Base-by-base conservation (phyloP, 1,140 invertebrate species). In the Eupeodes corollae region DNA sequence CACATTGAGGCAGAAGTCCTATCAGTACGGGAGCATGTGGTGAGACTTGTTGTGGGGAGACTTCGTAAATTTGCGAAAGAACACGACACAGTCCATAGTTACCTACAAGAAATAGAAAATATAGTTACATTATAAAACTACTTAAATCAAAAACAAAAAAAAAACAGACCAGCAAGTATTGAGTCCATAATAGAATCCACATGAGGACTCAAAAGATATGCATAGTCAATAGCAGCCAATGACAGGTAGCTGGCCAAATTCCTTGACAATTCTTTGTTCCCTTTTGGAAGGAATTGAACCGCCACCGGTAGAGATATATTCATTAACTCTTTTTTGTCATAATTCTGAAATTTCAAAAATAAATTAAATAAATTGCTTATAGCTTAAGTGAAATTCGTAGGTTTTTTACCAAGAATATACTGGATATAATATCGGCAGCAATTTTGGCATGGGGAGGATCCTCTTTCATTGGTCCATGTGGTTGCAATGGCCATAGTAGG, bases 401-500 rank as follows among this genome's bases (percentile, higher is more conserved):
- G 12, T n/a, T 5, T 35, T 73, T 76, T 73, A 94, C 90, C 73
- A 92, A 73, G 72, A 96, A 94, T 66, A 96, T 83, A 72, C 89
- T 92, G 43, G 89, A 91, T 56, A 95, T 85, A 42, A 95, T 80
- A 74, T 95, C 92, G 40, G 87, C 88, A 8, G 89, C 89, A 58
- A 96, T 94, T 75, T 95, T 95, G 15, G 90, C 89, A 78, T 95
- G 91, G 6, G 91, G 90, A 11, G 91, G 88, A 71, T 94, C 90
- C 60, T 88, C 84, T 71, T 89, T 85, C 39, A 75, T 70, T 38
- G 74, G 68, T n/a, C 80, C 75, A 6, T 73, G 59, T 2, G 88
- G 85, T 67, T 87, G 84, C 48, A 95, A 75, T 67, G 90, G 88
- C 71, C 93, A 87, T 61, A 86, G 82, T 32, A 94, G 71, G 63